Evolutionary conservation across 2,888 invertebrate genomes (phyloP).

Genomic region (Opisthograptis luteolata): DNA sequence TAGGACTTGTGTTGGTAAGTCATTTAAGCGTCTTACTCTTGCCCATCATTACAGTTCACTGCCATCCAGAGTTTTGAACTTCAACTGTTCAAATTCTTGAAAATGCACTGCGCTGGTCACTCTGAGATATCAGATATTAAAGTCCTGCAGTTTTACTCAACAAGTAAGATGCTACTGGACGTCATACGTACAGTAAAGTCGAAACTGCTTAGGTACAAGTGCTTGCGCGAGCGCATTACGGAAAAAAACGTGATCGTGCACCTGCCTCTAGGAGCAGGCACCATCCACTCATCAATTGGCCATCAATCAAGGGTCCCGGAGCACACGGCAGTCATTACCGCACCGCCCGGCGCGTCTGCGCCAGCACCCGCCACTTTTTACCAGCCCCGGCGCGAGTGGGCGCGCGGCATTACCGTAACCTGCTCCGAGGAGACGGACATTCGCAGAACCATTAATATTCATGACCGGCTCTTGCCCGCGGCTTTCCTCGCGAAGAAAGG

Average conservation of each 20-base stretch:
- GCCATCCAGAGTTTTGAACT: too few species aligned
- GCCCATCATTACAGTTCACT: too few species aligned
- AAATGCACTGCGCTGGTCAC: too few species aligned
- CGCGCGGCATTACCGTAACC: constrained; percentile 26
- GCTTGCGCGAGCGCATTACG: constrained; percentile 2
- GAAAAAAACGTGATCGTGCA: constrained; percentile 26
- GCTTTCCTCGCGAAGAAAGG: too few species aligned
- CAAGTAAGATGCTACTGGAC: too few species aligned
- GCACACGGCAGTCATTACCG: constrained; percentile 25
- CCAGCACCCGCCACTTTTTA: constrained; percentile 14
- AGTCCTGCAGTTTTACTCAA: too few species aligned
- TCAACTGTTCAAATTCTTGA: too few species aligned
- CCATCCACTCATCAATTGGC: constrained; percentile 20
- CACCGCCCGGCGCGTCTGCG: constrained; percentile 2
- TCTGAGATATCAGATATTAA: too few species aligned
- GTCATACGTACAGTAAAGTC: too few species aligned
- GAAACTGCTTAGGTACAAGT: not conserved
- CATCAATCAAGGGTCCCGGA: constrained; percentile 28
- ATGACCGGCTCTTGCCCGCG: too few species aligned
- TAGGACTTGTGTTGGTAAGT: constrained; percentile 90
- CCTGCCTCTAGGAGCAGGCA: constrained; percentile 23
- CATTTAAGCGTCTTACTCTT: too few species aligned
- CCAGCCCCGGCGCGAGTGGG: constrained; percentile 16
- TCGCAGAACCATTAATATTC: constrained; percentile 22
- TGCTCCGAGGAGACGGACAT: constrained; percentile 15